These are phyloP conservation scores for Thyatira batis DNA, from an alignment of 2,888 invertebrate genomes.

Conservation along the genomic window DNA sequence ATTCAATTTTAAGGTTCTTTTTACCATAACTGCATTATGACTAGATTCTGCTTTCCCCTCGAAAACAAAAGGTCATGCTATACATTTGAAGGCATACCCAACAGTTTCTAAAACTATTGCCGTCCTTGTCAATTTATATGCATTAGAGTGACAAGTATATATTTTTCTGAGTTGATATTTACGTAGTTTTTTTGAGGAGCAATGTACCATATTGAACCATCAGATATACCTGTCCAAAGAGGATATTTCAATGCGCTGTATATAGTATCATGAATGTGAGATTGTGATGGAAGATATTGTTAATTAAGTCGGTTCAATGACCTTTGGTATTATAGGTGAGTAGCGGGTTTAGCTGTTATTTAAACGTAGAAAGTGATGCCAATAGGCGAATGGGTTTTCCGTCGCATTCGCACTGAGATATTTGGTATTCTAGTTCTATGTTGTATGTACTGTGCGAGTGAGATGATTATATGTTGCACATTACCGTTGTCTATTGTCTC, in stretches of 20 bases:
- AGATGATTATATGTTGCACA: neutral
- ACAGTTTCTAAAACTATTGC: too few species aligned
- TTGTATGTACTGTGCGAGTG: neutral
- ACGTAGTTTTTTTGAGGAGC: neutral
- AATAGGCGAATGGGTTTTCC: neutral
- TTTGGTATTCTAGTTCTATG: too few species aligned
- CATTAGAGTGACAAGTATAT: too few species aligned
- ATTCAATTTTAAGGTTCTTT: too few species aligned
- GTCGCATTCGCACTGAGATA: neutral
- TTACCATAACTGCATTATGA: too few species aligned
- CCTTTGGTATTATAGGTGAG: neutral
- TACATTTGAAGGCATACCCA: too few species aligned
- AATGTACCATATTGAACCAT: neutral
- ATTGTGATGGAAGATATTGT: too few species aligned
- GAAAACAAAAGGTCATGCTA: too few species aligned
- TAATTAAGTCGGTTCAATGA: neutral
- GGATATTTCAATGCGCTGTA: neutral
- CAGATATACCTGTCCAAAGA: neutral
- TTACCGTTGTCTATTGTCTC: neutral
- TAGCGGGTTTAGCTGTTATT: neutral
- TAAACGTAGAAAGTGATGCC: neutral
- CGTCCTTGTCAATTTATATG: too few species aligned
- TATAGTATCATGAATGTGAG: neutral
- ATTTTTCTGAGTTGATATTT: too few species aligned
- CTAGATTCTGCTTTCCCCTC: too few species aligned